Conservation (phyloP, 2,113 vertebrate genomes). For the Phylloscopus trochiloides region DNA sequence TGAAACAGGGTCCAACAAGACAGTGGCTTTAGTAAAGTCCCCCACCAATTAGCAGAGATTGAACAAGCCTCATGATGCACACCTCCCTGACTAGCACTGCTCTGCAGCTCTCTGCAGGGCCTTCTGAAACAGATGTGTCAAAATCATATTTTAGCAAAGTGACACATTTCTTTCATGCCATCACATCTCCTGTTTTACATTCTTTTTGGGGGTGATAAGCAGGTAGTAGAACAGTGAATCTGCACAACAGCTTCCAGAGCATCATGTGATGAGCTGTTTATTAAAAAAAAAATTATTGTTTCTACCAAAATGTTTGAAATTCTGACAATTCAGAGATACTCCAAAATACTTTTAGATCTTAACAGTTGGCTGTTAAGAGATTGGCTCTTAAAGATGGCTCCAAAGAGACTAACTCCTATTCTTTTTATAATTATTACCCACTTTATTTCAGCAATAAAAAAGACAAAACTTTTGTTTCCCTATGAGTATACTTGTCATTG, state of each 20-base stretch:
- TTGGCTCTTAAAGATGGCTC: not conserved
- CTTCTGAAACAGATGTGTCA: not conserved
- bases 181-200: not conserved
- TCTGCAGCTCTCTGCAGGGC: not conserved
- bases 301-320: not conserved
- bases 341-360: not conserved
- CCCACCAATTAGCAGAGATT: not conserved
- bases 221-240: not conserved
- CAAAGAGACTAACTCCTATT: not conserved
- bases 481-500: not conserved
- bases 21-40: not conserved
- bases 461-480: not conserved
- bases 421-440: not conserved
- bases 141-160: not conserved
- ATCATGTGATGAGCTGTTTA: rapidly evolving
- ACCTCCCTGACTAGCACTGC: not conserved
- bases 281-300: not conserved
- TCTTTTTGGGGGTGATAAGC: not conserved
- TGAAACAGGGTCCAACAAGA: conserved; percentile 35
- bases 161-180: not conserved
- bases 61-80: rapidly evolving
- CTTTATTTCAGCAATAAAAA: not conserved
- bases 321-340: not conserved
- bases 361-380: not conserved
- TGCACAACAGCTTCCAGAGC: not conserved